Evolutionary conservation across 2,113 vertebrate species (phyloP).

Genomic region (Oceanites oceanicus): DNA sequence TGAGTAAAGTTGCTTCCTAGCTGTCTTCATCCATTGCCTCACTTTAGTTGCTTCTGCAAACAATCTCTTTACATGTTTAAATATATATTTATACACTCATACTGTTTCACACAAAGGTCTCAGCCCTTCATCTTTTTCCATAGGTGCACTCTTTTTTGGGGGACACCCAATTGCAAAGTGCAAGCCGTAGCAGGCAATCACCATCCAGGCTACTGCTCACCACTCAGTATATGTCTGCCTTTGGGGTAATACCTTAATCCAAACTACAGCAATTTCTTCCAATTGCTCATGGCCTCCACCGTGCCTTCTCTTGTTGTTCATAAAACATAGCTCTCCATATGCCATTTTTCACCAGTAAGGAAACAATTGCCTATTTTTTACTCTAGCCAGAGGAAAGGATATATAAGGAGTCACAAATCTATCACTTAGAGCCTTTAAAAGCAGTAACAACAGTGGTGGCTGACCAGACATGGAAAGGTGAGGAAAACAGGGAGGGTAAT

Average conservation of each 20-base stretch:
- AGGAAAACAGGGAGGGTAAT: neutral
- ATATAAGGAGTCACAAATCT: neutral
- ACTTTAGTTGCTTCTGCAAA: neutral
- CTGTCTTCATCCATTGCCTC: neutral
- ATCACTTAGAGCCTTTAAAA: neutral
- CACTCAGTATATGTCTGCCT: neutral
- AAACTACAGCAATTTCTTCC: neutral
- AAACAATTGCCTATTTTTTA: neutral
- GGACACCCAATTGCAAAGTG: neutral
- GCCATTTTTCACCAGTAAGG: neutral
- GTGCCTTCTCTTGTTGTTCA: neutral
- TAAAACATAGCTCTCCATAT: neutral
- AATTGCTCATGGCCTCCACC: neutral
- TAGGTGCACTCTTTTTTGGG: neutral
- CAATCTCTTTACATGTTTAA: neutral
- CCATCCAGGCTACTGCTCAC: neutral
- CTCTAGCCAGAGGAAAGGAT: neutral
- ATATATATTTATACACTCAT: neutral
- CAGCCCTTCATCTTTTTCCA: neutral
- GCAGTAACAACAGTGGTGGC: neutral
- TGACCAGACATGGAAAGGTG: neutral
- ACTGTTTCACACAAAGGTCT: neutral
- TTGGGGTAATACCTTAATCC: neutral
- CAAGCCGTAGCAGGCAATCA: neutral
- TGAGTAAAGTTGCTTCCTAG: neutral